phyloP scores from a whole-genome alignment of 2,888 invertebrate species.

The Watsonalla cultraria region DNA sequence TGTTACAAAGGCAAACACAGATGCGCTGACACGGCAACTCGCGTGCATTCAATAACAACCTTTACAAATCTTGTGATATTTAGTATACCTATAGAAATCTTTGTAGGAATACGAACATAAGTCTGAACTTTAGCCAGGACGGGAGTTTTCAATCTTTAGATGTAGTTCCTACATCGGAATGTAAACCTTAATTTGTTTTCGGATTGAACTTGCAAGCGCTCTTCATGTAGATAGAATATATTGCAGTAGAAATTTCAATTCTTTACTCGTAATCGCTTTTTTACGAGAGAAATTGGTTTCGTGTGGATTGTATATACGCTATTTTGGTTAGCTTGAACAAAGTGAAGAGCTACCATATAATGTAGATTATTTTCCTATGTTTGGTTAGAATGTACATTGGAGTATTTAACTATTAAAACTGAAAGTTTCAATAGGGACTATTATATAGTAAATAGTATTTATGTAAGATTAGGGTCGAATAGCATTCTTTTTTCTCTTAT shows the following conservation, averaged over 20 bases:
- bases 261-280: background rate
- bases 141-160: background rate
- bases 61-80: background rate
- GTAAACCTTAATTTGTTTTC: background rate
- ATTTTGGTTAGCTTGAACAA: too few relatives aligned
- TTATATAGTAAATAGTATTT: too few relatives aligned
- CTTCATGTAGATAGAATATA: background rate
- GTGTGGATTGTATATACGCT: too few relatives aligned
- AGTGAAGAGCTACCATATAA: too few relatives aligned
- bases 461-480: too few relatives aligned
- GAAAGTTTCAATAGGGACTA: too few relatives aligned
- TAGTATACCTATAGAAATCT: too few relatives aligned
- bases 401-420: too few relatives aligned
- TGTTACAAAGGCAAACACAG: slow-evolving; percentile 16
- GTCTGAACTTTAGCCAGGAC: background rate
- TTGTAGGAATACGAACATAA: background rate
- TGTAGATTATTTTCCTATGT: too few relatives aligned
- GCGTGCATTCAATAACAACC: slow-evolving; percentile 2
- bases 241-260: background rate
- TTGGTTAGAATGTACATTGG: too few relatives aligned
- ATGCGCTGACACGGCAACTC: slow-evolving; percentile 24
- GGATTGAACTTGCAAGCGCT: background rate
- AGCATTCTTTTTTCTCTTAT: too few relatives aligned
- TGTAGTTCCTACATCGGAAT: background rate
- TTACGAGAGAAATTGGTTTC: background rate